A percentile compares a stretch with the other conserved stretches of the same genome.
These are phyloP conservation scores for Laothoe populi DNA, from an alignment of 2,888 invertebrate genomes.

Conservation along the genomic window DNA sequence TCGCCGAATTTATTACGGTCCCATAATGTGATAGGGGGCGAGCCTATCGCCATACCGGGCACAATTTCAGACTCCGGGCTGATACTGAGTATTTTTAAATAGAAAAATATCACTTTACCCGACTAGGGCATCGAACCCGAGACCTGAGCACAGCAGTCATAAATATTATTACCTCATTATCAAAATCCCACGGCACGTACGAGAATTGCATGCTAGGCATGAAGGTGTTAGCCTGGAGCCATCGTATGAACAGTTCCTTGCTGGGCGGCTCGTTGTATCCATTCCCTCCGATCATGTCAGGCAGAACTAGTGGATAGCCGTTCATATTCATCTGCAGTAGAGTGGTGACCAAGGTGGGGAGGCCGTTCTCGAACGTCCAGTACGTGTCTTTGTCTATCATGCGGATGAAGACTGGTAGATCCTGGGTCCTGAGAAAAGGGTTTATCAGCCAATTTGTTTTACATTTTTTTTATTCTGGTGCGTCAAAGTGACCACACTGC, in stretches of 20 bases:
- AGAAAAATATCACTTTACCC: too few relatives aligned
- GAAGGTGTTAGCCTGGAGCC: constrained; percentile 90
- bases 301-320: constrained; percentile 89
- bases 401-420: constrained; percentile 88
- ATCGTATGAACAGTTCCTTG: constrained; percentile 88
- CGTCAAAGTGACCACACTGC: too few relatives aligned
- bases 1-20: too few relatives aligned
- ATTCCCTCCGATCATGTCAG: constrained; percentile 91
- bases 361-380: constrained; percentile 88
- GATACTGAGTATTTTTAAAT: too few relatives aligned
- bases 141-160: neutral
- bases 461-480: too few relatives aligned
- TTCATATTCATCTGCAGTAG: constrained; percentile 86
- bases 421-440: constrained; percentile 85
- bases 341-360: constrained; percentile 89
- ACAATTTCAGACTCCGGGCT: too few relatives aligned
- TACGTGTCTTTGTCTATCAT: constrained; percentile 91
- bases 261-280: constrained; percentile 77
- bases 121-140: too few relatives aligned
- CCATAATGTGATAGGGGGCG: too few relatives aligned
- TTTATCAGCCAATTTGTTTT: too few relatives aligned
- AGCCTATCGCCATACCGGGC: too few relatives aligned
- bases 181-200: constrained; percentile 91
- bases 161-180: constrained; percentile 71
- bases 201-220: constrained; percentile 93